A percentile compares a stretch with the other conserved stretches of the same genome.
Evolutionary conservation across 2,797 vertebrate species (phyloP).

Genomic region (Myotis vivesi): DNA sequence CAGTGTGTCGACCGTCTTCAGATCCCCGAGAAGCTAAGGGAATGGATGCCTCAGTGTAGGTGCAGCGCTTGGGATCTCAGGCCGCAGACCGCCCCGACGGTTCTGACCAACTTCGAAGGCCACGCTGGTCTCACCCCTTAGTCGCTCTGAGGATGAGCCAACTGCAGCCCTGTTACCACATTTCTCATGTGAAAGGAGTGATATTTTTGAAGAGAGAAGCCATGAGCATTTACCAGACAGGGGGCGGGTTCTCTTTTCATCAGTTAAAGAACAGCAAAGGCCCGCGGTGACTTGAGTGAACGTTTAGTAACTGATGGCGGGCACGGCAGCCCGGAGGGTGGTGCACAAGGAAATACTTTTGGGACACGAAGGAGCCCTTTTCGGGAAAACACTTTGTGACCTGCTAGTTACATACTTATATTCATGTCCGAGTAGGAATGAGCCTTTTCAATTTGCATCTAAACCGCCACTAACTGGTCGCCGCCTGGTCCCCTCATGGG

Average conservation of each 20-base stretch:
- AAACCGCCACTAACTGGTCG: neutral
- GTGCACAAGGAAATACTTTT: slow-evolving; percentile 68
- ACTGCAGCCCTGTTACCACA: neutral
- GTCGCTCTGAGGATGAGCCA: slow-evolving; percentile 43
- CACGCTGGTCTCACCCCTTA: slow-evolving; percentile 13
- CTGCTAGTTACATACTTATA: slow-evolving; percentile 53
- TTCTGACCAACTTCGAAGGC: neutral
- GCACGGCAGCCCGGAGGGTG: slow-evolving; percentile 57
- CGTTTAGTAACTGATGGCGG: slow-evolving; percentile 63
- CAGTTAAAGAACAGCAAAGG: slow-evolving; percentile 59
- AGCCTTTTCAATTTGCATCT: neutral
- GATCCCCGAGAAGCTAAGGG: neutral
- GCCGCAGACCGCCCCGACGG: neutral
- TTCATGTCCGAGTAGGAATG: slow-evolving; percentile 30
- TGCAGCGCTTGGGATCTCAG: neutral
- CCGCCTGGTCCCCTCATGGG: neutral
- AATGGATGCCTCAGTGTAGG: neutral
- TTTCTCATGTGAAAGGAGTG: slow-evolving; percentile 36
- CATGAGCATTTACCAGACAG: slow-evolving; percentile 45
- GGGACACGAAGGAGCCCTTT: neutral
- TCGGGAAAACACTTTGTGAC: slow-evolving; percentile 17
- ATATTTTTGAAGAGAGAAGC: slow-evolving; percentile 45
- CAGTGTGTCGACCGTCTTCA: neutral
- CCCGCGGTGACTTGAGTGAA: slow-evolving; percentile 77
- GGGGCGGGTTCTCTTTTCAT: slow-evolving; percentile 71